A percentile compares a stretch with the other conserved stretches of the same genome.
Evolutionary conservation across 92 coral and sea anemone genomes (phyloP).

Genomic region (Porites evermanni): DNA sequence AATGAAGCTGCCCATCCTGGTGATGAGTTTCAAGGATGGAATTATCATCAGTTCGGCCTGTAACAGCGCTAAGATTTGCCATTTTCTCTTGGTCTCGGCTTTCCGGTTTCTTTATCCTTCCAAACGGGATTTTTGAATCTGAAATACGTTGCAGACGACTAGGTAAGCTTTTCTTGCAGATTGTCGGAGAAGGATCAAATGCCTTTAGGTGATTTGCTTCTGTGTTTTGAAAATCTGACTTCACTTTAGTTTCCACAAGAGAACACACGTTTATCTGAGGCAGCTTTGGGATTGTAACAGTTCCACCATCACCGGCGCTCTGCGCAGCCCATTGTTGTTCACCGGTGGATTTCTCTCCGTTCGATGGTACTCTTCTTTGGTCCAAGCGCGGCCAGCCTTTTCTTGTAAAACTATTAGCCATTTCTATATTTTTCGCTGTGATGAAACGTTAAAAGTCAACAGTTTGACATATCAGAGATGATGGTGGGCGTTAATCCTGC

Average conservation of each 20-base stretch:
- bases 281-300: conserved; percentile 1
- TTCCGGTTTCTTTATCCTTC: not conserved
- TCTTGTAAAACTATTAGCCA: conserved; percentile 11
- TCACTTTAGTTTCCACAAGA: not conserved
- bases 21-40: not conserved
- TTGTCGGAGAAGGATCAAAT: not conserved
- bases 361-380: conserved; percentile 25
- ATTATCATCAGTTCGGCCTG: not conserved
- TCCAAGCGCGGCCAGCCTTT: not conserved
- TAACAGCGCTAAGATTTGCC: not conserved
- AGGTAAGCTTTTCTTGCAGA: not conserved
- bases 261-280: conserved; percentile 3
- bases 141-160: not conserved
- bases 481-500: not conserved
- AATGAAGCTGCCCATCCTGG: not conserved
- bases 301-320: not conserved
- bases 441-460: too few relatives aligned
- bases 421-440: not conserved
- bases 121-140: not conserved
- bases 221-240: not conserved
- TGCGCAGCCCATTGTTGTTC: too few relatives aligned
- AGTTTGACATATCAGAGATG: too few relatives aligned
- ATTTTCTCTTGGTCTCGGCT: not conserved
- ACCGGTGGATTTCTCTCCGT: not conserved
- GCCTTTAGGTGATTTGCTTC: not conserved